Conservation (phyloP, 2,888 invertebrate genomes). For the Scelioninae gen. 1 region DNA sequence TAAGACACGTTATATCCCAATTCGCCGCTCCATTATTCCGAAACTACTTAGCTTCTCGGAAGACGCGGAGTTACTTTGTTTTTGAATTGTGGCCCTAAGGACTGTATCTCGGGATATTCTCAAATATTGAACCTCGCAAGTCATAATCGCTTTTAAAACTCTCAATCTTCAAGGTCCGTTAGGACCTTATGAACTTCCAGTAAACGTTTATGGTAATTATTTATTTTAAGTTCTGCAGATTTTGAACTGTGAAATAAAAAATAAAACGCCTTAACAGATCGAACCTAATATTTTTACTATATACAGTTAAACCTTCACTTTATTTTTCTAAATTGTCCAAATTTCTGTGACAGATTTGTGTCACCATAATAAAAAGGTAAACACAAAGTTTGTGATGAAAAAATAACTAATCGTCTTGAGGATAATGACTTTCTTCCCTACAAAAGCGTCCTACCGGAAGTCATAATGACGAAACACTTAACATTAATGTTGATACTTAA, state of each 20-base stretch:
- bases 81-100: slow-evolving; percentile 77
- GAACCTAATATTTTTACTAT: not conserved
- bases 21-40: slow-evolving; percentile 79
- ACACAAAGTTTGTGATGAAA: too few species aligned
- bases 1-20: slow-evolving; percentile 83
- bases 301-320: not conserved
- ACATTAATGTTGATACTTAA: too few species aligned
- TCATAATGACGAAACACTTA: too few species aligned
- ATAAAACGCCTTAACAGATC: not conserved
- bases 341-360: too few species aligned
- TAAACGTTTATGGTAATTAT: slow-evolving; percentile 12
- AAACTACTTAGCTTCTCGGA: slow-evolving; percentile 80
- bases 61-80: slow-evolving; percentile 76
- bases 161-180: slow-evolving; percentile 22
- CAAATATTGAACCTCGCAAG: slow-evolving; percentile 47
- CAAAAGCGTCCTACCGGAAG: too few species aligned
- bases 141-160: slow-evolving; percentile 35
- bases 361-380: too few species aligned
- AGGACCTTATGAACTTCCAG: not conserved
- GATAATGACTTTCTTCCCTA: too few species aligned
- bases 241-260: not conserved
- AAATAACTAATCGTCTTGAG: too few species aligned
- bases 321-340: too few species aligned
- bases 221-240: not conserved
- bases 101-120: slow-evolving; percentile 44